A percentile compares a stretch with the other conserved stretches of the same genome.
These are phyloP conservation scores for Ectropis grisescens DNA, from an alignment of 1,140 invertebrate species.

Conservation along the genomic window DNA sequence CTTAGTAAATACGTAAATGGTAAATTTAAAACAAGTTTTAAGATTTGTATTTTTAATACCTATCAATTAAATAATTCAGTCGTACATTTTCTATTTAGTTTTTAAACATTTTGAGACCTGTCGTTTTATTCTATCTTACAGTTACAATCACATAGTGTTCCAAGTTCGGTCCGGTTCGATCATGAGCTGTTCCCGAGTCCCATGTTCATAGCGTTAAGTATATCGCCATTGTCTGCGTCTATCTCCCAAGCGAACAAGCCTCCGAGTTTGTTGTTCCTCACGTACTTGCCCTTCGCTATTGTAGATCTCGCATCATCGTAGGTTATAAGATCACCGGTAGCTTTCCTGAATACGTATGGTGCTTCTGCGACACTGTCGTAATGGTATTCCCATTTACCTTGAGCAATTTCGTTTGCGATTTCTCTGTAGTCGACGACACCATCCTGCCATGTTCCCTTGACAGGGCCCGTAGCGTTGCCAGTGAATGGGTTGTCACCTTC, in stretches of 20 bases:
- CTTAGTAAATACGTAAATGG: too few relatives aligned
- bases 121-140: conserved; percentile 27
- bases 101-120: conserved; percentile 25
- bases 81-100: conserved; percentile 17
- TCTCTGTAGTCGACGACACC: conserved; percentile 60
- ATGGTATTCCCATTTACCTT: conserved; percentile 52
- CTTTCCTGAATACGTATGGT: conserved; percentile 47
- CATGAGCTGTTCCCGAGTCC: conserved; percentile 50
- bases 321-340: conserved; percentile 51
- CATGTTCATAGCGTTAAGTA: conserved; percentile 60
- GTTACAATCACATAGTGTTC: conserved; percentile 27
- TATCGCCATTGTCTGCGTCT: conserved; percentile 54
- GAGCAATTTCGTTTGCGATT: conserved; percentile 50
- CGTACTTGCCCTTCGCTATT: conserved; percentile 58
- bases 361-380: conserved; percentile 56
- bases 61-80: conserved; percentile 13
- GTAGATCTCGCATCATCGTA: conserved; percentile 55
- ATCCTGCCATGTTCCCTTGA: conserved; percentile 58
- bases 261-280: conserved; percentile 54
- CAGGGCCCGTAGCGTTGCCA: conserved; percentile 46
- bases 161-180: conserved; percentile 9
- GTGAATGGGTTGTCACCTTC: conserved; percentile 48
- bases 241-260: conserved; percentile 61
- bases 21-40: too few relatives aligned
- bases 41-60: too few relatives aligned